Conservation (phyloP, 2,113 vertebrate genomes). For the Gallinago media region DNA sequence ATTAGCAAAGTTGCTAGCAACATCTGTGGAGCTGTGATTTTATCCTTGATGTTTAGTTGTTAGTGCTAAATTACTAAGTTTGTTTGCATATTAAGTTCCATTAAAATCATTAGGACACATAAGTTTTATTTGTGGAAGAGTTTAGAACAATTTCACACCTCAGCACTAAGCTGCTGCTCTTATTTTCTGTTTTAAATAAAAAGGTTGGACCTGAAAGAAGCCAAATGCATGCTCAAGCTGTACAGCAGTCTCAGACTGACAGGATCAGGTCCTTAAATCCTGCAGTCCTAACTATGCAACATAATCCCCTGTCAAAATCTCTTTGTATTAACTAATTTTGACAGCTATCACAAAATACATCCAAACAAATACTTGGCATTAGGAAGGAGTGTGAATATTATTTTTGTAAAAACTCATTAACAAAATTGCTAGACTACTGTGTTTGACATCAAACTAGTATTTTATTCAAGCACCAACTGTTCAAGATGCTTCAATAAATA, state of each 20-base stretch:
- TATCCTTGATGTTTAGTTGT: background rate
- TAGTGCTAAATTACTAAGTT: background rate
- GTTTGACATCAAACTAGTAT: background rate
- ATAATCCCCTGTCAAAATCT: background rate
- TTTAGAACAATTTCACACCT: background rate
- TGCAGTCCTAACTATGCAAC: background rate
- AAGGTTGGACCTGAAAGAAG: background rate
- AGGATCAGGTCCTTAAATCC: background rate
- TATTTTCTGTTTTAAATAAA: background rate
- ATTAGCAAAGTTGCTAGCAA: background rate
- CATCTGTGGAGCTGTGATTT: background rate
- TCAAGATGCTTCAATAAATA: background rate
- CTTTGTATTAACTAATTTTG: background rate
- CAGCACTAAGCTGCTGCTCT: background rate
- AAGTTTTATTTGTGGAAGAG: background rate
- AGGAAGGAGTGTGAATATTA: background rate
- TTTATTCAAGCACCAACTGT: background rate
- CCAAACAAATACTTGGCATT: background rate
- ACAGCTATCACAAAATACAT: background rate
- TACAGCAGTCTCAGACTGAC: background rate
- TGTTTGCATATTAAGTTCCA: background rate
- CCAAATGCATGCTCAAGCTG: background rate
- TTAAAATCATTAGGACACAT: background rate
- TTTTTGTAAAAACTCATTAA: background rate
- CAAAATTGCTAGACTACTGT: background rate